Base-by-base conservation (phyloP, 2,888 invertebrate species). In the Drosophila nr. perissopoda region DNA sequence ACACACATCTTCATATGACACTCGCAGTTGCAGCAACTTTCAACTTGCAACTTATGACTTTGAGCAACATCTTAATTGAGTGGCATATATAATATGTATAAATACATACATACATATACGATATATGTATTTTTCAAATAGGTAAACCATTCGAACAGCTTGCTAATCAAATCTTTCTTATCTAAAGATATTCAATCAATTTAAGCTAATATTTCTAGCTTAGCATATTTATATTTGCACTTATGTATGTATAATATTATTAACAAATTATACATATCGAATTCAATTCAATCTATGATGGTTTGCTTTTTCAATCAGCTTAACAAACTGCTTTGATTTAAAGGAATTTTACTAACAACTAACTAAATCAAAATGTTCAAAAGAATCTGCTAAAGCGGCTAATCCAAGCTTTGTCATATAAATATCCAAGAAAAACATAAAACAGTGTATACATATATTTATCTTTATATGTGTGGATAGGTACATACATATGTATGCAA, bases 21-120 rank as follows among this genome's bases (percentile, higher is more conserved):
- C 48, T 76, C 36, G 51, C 34, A 27, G 48, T 54, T 38, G 46
- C 64, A 52, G 48, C 36, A 10, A 18, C 46, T 54, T 7, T 8
- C 34, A 36, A 54, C 53, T 18, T 54, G 54, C 38, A 59, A 31
- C 46, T 59, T 48, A 13, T 40, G 38, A 49, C 51, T 11, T 29
- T 13, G 27, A 49, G 31, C n/a, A 52, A 66, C 62, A 74, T 63
- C 75, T 74, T 56, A 79, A 77, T 79, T 79, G 66, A 57, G 49
- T 61, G 60, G 27, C 46, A 33, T 33, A 31, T 56, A 52, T 10
- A 52, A 31, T 10, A 31, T 3, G 16, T 2, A 54, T 48, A 16
- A 53, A 40, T 34, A 58, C 10, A 29, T 34, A 31, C 21, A 42
- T 62, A 25, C 18, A 61, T 34, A 34, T 16, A 34, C 16, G 16